Percentiles rank a stretch among this genome's conserved stretches.
Conservation (phyloP, 2,797 vertebrate genomes). For the Emydoidea blandingii region DNA sequence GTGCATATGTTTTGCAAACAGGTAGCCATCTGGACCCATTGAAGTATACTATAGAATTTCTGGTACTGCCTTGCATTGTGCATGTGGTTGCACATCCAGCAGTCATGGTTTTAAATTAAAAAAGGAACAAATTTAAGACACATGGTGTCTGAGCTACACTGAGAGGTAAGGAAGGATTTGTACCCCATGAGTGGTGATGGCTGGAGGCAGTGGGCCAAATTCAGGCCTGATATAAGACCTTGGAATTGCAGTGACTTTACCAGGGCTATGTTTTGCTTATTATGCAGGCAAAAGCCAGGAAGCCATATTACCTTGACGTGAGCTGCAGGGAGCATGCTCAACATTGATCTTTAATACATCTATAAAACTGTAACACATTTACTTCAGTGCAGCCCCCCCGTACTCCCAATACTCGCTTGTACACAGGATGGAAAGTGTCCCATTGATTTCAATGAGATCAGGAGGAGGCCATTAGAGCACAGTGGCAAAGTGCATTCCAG, state of each 20-base stretch:
- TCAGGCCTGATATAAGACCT: background rate
- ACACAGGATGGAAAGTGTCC: background rate
- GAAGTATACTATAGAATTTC: background rate
- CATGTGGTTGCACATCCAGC: background rate
- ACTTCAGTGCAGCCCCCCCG: background rate
- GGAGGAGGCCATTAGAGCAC: background rate
- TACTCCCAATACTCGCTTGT: background rate
- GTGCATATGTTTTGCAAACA: slow-evolving; percentile 40
- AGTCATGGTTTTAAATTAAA: background rate
- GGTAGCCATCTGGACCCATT: background rate
- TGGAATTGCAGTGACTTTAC: background rate
- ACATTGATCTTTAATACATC: background rate
- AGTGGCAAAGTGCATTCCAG: background rate
- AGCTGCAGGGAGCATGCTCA: background rate
- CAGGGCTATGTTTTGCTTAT: background rate
- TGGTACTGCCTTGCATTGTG: background rate
- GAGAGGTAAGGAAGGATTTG: background rate
- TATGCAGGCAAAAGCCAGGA: background rate
- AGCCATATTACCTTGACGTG: background rate
- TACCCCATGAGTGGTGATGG: background rate
- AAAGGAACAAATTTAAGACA: background rate
- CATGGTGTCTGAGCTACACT: background rate
- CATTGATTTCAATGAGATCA: background rate
- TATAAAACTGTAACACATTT: background rate
- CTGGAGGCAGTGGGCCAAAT: background rate